Base-by-base conservation (phyloP, 2,888 invertebrate genomes). In the Drosophila melanocephala region DNA sequence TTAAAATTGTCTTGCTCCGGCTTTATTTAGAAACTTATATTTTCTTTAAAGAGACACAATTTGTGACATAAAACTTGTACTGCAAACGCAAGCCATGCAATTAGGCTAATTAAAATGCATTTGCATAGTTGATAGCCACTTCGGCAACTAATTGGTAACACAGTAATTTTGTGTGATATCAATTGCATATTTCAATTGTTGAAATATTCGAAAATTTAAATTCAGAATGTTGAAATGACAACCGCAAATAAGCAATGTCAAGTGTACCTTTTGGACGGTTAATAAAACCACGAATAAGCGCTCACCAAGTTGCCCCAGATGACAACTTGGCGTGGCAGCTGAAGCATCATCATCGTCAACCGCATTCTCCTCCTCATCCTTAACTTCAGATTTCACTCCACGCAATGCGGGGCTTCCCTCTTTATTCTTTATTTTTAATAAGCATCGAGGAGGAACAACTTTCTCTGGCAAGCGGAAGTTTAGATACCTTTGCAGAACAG, bases 281-380 rank as follows among this genome's bases (percentile, higher is more conserved):
- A 73, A 82, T 87, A 80, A 79, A 75, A 78, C 71, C 78, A 74
- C 70, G 73, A 72, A 82, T 75, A 83, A 82, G 72, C 75, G 81
- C 84, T 79, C 66, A 26, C 9, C 47, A 73, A 75, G 62, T 67
- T 75, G 66, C 59, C 61, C 62, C 32, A 12, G 83, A 73, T 81
- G 87, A 86, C 86, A 84, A 71, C 89, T 84, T 84, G 77, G 73
- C 76, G 77, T 73, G 44, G 72, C 58, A 65, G 59, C 83, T 71
- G 70, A 53, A 55, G 59, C 62, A 56, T n/a, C 37, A 56, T n/a
- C 16, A 4, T 9, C 47, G 6, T 26, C 16, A 1, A 35, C 35
- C 35, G 35, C 35, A 35, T 16, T 35, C 14, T 47, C 14, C 22
- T 22, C 4, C 9, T 26, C 26, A 47, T 9, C 14, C 7, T 14